Conservation (phyloP, 2,888 invertebrate genomes). For the Leptodirus hochenwartii region DNA sequence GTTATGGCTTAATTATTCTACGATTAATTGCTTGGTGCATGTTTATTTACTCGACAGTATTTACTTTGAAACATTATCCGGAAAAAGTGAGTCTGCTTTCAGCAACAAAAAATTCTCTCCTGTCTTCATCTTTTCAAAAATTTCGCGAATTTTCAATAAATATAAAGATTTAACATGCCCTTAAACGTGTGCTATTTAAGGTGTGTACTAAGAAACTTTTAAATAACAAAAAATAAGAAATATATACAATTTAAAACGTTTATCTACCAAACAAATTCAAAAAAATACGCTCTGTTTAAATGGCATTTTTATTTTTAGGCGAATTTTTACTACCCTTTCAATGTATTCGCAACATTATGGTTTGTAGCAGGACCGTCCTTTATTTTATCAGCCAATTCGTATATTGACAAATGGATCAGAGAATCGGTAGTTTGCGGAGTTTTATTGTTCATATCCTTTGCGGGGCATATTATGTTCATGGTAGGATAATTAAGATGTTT, state of each 20-base stretch:
- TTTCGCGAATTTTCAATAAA: too few species aligned
- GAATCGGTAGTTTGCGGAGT: constrained; percentile 55
- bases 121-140: too few species aligned
- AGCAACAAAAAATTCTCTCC: background rate
- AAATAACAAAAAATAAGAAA: too few species aligned
- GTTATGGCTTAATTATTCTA: constrained; percentile 61
- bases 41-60: constrained; percentile 46
- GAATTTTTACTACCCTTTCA: constrained; percentile 68
- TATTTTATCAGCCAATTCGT: constrained; percentile 56
- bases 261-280: too few species aligned
- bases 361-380: constrained; percentile 69
- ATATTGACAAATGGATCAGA: constrained; percentile 64
- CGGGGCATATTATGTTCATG: constrained; percentile 46
- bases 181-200: too few species aligned
- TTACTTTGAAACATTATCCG: constrained; percentile 68
- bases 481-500: constrained; percentile 29
- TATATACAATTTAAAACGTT: too few species aligned
- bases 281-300: too few species aligned
- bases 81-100: constrained; percentile 48
- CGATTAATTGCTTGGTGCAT: constrained; percentile 67
- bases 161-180: too few species aligned
- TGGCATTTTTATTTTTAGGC: too few species aligned
- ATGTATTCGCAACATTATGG: constrained; percentile 69
- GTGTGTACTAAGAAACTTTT: too few species aligned
- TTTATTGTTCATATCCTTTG: constrained; percentile 38